Base-by-base conservation (phyloP, 2,888 invertebrate species). In the Heliconius charithonia region DNA sequence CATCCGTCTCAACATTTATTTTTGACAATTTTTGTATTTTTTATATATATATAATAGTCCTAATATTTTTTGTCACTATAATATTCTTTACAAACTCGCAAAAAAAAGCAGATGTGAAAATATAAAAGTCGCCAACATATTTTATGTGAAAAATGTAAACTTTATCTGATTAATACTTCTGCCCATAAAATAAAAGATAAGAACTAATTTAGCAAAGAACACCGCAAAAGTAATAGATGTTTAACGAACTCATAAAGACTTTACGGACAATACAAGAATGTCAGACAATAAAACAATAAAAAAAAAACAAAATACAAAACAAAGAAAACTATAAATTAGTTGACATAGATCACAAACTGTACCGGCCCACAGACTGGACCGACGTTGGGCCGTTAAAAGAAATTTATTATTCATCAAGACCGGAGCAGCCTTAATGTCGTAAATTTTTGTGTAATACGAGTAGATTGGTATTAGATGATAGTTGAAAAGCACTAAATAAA, bases 381-480 rank as follows among this genome's bases (percentile, higher is more conserved):
- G 90, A 90, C 89, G 86, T 85, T 83, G 83, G 87, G 87, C 88
- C 89, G 90, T 93, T 92, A 92, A 91, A 88, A 84, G 86, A 83
- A 91, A 94, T 93, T 93, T 93, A 93, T 92, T 88, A 90, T 91
- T 91, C 89, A 90, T 91, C 91, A 91, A 87, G 88, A 83, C 85
- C 87, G 82, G 86, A 88, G 87, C 86, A 89, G 88, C 87, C 87
- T 89, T 87, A 89, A 89, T 90, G 89, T 91, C 92, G 89, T 93
- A 92, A 93, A 92, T 92, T 91, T 89, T 88, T 87, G 87, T 91
- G 91, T 92, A 92, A 93, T 90, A 90, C 90, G 90, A 92, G 90
- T 90, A 86, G 89, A 90, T 91, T 91, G 91, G 91, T 90, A 88
- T 88, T 87, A 92, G 92, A 92, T 91, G 87, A 85, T 85, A 85